Percentiles rank a stretch among this genome's conserved stretches.
Evolutionary conservation across 35 echinoderm and acorn worm genomes (phyloP).

Genomic region (Acanthaster planci): DNA sequence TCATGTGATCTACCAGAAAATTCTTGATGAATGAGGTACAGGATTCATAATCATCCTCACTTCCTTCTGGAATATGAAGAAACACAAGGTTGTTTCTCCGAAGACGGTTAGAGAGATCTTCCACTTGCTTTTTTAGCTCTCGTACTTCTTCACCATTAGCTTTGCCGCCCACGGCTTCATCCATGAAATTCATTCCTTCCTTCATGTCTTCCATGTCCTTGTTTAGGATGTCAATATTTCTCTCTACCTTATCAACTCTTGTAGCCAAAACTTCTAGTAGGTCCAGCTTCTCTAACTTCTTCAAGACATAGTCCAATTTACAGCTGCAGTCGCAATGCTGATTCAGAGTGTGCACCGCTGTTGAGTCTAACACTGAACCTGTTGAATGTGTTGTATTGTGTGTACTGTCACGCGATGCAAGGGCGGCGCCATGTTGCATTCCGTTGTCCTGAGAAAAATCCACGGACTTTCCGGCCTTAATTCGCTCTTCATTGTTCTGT

Average conservation of each 20-base stretch:
- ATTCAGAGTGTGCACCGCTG: background rate
- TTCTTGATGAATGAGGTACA: background rate
- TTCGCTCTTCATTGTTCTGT: background rate
- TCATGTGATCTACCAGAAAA: background rate
- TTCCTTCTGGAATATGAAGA: slow-evolving; percentile 11
- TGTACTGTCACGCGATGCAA: background rate
- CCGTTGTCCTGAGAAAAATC: background rate
- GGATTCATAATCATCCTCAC: slow-evolving; percentile 1
- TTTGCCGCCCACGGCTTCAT: background rate
- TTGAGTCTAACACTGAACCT: background rate
- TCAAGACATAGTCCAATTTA: background rate
- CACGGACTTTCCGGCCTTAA: background rate
- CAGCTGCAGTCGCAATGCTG: background rate
- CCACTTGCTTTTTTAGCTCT: background rate
- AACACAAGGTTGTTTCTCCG: slow-evolving; percentile 12
- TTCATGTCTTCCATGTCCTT: slow-evolving; percentile 9
- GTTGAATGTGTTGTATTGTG: background rate
- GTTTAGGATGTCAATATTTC: slow-evolving; percentile 6
- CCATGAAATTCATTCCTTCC: slow-evolving; percentile 24
- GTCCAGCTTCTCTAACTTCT: too few species aligned
- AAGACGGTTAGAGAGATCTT: background rate
- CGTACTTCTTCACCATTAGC: background rate
- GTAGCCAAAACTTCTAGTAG: slow-evolving; percentile 9
- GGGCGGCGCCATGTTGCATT: slow-evolving; percentile 16
- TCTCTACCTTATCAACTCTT: slow-evolving; percentile 23